Evolutionary conservation across 2,888 invertebrate genomes (phyloP).

Genomic region (Pachycephus smyrnensis): DNA sequence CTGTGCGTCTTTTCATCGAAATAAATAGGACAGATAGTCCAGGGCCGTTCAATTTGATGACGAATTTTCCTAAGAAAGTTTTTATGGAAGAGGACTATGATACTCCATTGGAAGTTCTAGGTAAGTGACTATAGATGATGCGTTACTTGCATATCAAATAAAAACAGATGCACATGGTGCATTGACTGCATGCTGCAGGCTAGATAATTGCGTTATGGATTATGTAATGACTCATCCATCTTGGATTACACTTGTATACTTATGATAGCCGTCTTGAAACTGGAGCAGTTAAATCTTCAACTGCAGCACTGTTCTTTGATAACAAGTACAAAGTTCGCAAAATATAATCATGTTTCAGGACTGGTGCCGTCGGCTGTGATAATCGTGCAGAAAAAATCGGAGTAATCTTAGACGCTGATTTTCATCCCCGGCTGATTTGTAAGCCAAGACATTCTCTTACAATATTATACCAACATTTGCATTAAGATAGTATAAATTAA

Average conservation of each 20-base stretch:
- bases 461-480: neutral
- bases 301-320: too few species aligned
- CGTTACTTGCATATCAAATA: too few species aligned
- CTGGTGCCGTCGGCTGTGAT: constrained; percentile 88
- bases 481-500: constrained; percentile 21
- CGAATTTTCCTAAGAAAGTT: constrained; percentile 89
- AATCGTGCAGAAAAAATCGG: constrained; percentile 75
- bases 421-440: neutral
- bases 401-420: constrained; percentile 30
- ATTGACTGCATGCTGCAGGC: too few species aligned
- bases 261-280: too few species aligned
- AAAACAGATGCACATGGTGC: too few species aligned
- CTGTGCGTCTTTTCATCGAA: constrained; percentile 89
- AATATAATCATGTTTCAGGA: constrained; percentile 69
- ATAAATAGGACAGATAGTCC: constrained; percentile 82
- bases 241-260: too few species aligned
- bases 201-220: too few species aligned
- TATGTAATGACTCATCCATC: too few species aligned
- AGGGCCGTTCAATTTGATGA: constrained; percentile 85
- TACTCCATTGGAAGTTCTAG: constrained; percentile 85
- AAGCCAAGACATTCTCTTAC: neutral
- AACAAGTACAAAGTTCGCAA: neutral
- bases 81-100: constrained; percentile 90
- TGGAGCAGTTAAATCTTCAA: too few species aligned
- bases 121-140: constrained; percentile 66